phyloP scores from a whole-genome alignment of 2,797 vertebrate genomes.

The Oceanodroma leucorhoa region DNA sequence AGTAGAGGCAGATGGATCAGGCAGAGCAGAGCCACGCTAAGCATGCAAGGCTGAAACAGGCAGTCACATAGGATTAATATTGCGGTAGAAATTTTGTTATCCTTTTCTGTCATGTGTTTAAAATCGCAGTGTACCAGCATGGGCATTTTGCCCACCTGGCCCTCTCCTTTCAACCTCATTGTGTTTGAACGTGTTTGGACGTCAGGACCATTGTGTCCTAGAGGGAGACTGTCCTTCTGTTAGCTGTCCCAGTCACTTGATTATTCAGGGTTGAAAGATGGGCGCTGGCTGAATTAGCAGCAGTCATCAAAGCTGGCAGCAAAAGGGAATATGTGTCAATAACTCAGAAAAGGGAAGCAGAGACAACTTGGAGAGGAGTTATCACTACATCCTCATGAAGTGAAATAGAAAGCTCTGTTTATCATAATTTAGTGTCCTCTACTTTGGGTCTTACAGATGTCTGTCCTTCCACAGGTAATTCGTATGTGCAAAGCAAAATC shows the following conservation, averaged over 20 bases:
- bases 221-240: constrained; percentile 10
- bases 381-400: not conserved
- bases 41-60: not conserved
- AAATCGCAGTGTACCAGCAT: not conserved
- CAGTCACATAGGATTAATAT: not conserved
- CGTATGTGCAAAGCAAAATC: not conserved
- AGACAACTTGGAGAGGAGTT: not conserved
- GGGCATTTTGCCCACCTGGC: not conserved
- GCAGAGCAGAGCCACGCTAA: not conserved
- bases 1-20: not conserved
- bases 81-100: not conserved
- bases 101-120: not conserved
- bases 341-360: constrained; percentile 7
- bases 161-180: not conserved
- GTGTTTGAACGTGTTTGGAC: not conserved
- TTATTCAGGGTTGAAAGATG: constrained; percentile 7
- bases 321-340: not conserved
- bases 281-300: constrained; percentile 8
- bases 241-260: constrained; percentile 13
- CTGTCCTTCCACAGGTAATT: constrained; percentile 18
- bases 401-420: not conserved
- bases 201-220: not conserved
- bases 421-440: not conserved
- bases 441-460: not conserved
- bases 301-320: not conserved